Evolutionary conservation across 2,797 vertebrate species (phyloP).

Genomic region (Antennarius maculatus): DNA sequence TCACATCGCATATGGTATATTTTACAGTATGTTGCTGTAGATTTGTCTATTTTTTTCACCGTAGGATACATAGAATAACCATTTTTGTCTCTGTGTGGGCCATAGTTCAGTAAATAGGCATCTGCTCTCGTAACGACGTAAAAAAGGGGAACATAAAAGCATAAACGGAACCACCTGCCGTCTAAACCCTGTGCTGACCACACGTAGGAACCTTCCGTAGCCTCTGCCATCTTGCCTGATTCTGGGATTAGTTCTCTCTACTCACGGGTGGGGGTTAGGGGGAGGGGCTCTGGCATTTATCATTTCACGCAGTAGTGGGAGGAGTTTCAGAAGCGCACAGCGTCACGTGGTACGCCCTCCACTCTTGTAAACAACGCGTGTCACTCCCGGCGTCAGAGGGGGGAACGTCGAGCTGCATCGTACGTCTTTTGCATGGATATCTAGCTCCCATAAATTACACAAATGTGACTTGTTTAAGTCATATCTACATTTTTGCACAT

Average conservation of each 20-base stretch:
- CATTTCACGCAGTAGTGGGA: neutral
- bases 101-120: no score
- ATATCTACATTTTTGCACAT: neutral
- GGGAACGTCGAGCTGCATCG: constrained; percentile 2
- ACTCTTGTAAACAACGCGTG: constrained; percentile 65
- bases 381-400: constrained; percentile 9
- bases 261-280: no score
- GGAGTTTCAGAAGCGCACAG: constrained; percentile 9
- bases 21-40: neutral
- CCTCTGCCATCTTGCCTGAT: no score
- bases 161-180: no score
- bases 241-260: no score
- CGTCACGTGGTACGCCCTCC: constrained; percentile 64
- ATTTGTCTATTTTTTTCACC: neutral
- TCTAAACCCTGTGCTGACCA: no score
- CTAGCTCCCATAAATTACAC: no score
- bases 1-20: neutral
- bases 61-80: no score
- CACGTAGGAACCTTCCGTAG: no score
- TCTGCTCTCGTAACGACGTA: no score
- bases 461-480: neutral
- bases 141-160: neutral
- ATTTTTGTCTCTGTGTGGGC: no score
- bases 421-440: neutral
- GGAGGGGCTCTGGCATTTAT: no score